Conservation (phyloP, 2,113 vertebrate species). For the Aegithalos caudatus region DNA sequence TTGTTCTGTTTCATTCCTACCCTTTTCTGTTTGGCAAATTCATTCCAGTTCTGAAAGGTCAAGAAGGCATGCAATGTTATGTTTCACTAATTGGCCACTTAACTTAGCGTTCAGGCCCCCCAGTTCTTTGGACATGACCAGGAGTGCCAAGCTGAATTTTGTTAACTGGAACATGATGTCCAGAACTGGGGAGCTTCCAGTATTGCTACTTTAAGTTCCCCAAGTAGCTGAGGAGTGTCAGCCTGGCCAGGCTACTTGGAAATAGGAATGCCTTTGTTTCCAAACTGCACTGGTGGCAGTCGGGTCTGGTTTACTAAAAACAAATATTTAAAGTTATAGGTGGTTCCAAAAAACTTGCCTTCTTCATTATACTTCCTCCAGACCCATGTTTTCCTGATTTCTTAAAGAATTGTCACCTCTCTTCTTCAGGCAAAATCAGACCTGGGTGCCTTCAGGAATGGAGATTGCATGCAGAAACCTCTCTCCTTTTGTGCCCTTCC, state of each 20-base stretch:
- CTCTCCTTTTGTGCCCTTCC: rapidly evolving
- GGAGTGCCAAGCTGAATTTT: background rate
- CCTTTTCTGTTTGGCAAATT: slow-evolving; percentile 20
- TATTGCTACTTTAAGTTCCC: background rate
- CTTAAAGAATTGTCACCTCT: background rate
- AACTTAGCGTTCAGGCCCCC: background rate
- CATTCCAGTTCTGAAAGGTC: slow-evolving; percentile 36
- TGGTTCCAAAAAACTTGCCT: background rate
- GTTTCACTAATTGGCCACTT: background rate
- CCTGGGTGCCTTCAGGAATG: background rate
- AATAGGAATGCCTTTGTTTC: background rate
- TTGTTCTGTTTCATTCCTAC: slow-evolving; percentile 34
- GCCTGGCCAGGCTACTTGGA: background rate
- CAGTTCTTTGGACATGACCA: background rate
- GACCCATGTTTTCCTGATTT: background rate
- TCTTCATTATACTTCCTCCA: background rate
- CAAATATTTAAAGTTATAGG: background rate
- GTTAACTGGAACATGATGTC: background rate
- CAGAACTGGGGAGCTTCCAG: background rate
- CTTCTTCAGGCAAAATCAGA: background rate
- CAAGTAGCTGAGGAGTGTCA: background rate
- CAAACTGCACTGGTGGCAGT: background rate
- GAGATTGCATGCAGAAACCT: background rate
- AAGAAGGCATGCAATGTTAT: background rate
- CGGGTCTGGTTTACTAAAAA: background rate